Evolutionary conservation across 2,797 vertebrate genomes (phyloP), one percentile per base, ranked within the genome.

Genomic region (Premnoplex brunnescens): DNA sequence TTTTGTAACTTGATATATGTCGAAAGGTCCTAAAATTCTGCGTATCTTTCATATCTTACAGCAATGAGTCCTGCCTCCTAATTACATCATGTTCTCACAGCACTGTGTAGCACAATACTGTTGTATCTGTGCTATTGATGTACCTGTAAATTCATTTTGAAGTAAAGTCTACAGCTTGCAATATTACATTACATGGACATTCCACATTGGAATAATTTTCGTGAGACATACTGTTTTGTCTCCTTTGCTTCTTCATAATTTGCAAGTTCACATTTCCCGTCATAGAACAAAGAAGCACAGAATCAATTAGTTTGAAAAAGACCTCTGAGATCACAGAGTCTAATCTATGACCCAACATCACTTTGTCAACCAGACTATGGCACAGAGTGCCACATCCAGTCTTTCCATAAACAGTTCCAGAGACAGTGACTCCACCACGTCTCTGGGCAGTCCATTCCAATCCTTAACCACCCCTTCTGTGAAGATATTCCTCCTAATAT

Each of bases 201-300:
- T 20, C 58, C 37, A 54, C 7, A 36, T 24, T 36, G 14, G 58
- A 81, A 75, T 81, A 71, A 60, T 92, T 93, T 89, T 84, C 48
- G 13, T 62, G 46, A 87, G 37, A 37, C n/a, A 64, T 43, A 51
- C 51, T 89, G 4, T 66, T 93, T 93, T 92, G 59, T 95, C 94
- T 59, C 30, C 5, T 69, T 83, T 91, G 54, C 44, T 85, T 52
- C 63, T 84, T 87, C 63, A 27, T 56, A 83, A 36, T 95, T 93
- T 34, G 30, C 69, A 87, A 83, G n/a, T 82, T 91, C 77, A 52
- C 55, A n/a, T 60, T 96, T 92, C 30, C 62, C 34, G 48, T 94
- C 43, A 81, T 3, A 69, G 56, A 95, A 84, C 52, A 60, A 73
- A 91, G 37, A 21, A 56, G 44, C 23, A 49, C 16, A 79, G 34